Percentiles rank a stretch among this genome's conserved stretches.
These are phyloP conservation scores for Mustelus asterias DNA, from an alignment of 2,113 vertebrate genomes.

Conservation along the genomic window DNA sequence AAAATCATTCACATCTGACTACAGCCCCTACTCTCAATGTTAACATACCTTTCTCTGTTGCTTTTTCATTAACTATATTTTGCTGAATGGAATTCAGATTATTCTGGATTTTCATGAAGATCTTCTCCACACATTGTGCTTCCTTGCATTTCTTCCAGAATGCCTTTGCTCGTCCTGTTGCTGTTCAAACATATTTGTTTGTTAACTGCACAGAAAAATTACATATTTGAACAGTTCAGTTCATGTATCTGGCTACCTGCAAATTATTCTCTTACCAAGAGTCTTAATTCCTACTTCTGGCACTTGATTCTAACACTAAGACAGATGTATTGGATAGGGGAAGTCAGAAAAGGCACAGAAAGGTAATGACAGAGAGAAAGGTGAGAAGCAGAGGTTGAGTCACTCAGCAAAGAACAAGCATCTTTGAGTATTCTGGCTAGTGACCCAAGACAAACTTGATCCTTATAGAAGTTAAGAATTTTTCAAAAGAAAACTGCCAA, in stretches of 20 bases:
- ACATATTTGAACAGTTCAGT: not conserved
- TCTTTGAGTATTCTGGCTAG: not conserved
- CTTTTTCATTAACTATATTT: constrained; percentile 55
- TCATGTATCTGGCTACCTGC: not conserved
- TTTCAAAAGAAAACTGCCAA: not conserved
- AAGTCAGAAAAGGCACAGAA: not conserved
- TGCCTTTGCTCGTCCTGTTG: constrained; percentile 45
- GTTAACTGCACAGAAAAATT: not conserved
- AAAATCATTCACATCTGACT: not conserved
- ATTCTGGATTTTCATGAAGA: constrained; percentile 60
- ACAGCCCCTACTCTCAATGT: not conserved
- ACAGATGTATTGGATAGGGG: not conserved
- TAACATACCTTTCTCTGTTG: constrained; percentile 57
- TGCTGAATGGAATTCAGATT: constrained; percentile 53
- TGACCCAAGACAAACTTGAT: not conserved
- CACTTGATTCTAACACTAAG: not conserved
- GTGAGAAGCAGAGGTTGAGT: not conserved
- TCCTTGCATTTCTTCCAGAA: constrained; percentile 60
- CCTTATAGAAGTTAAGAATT: not conserved
- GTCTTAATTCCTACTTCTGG: not conserved
- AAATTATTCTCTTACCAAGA: not conserved
- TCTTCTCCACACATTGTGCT: constrained; percentile 55
- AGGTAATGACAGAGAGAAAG: not conserved
- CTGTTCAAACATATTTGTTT: not conserved
- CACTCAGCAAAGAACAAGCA: not conserved